A percentile compares a stretch with the other conserved stretches of the same genome.
phyloP scores from a whole-genome alignment of 1,140 invertebrate genomes.

The Homarus americanus region DNA sequence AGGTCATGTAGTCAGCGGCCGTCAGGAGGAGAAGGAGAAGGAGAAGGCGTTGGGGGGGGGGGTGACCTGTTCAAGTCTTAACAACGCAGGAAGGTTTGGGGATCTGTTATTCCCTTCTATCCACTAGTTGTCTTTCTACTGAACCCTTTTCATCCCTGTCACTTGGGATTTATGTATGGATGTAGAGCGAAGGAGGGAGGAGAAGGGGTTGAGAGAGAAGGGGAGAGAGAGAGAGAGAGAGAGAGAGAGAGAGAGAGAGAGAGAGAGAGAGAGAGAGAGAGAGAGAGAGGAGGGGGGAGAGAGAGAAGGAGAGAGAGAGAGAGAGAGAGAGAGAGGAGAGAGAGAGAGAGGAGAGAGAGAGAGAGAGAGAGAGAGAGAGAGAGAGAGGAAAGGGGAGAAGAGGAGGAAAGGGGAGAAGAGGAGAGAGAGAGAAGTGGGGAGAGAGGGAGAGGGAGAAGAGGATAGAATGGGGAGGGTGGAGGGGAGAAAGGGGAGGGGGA shows the following conservation, averaged over 20 bases:
- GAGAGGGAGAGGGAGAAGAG: neutral
- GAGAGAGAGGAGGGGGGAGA: neutral
- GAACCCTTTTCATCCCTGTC: too few species aligned
- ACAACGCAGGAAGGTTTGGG: too few species aligned
- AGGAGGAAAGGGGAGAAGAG: neutral
- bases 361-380: slow-evolving; percentile 12
- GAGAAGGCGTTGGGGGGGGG: too few species aligned
- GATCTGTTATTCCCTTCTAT: too few species aligned
- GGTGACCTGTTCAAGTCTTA: too few species aligned
- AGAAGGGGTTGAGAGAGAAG: too few species aligned
- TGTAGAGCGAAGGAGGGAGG: too few species aligned
- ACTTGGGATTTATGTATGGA: too few species aligned
- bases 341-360: neutral
- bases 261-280: neutral
- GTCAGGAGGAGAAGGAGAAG: too few species aligned
- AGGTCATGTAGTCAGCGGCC: too few species aligned
- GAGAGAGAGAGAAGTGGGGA: neutral
- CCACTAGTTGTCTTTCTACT: too few species aligned
- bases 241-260: neutral
- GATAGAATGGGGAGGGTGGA: neutral
- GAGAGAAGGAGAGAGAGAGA: slow-evolving; percentile 23
- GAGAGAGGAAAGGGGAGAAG: neutral
- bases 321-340: slow-evolving; percentile 17
- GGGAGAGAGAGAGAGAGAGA: neutral
- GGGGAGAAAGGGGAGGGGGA: too few species aligned